Evolutionary conservation across 2,797 vertebrate species (phyloP), one percentile per base, ranked within the genome.

Genomic region (Pseudochirops corinnae): DNA sequence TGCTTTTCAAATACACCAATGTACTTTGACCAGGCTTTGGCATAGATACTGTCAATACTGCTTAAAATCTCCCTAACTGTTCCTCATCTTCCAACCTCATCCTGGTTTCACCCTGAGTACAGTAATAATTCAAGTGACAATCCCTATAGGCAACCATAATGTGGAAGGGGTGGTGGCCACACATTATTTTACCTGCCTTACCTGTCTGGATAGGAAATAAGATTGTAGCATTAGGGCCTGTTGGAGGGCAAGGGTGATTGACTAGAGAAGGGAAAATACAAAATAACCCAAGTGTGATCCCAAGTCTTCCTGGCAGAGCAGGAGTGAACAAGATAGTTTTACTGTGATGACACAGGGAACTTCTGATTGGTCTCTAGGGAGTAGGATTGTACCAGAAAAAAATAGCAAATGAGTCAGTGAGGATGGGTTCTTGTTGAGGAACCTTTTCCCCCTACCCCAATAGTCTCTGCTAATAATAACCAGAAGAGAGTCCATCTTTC

Each of bases 151-250:
- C 29, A 62, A 91, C 91, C 16, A 94, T 0, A 57, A 90, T 90
- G 33, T 90, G 26, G 90, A 94, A 39, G n/a, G 33, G 29, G 56
- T 57, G 0, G 39, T 31, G 29, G 13, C 55, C 62, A 93, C 29
- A 39, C 55, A 92, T 90, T 18, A 5, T 93, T 92, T 90, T 92
- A 55, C 82, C 62, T 92, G 53, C 21, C 21, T 93, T 91, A 55
- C 28, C 57, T 82, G 91, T 94, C 13, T 33, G 56, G 57, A 90
- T 91, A 94, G 91, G 56, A 96, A 94, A 56, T 91, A 94, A 95
- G 93, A 95, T 93, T 92, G 53, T 92, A 90, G 56, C 91, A 33
- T 96, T 56, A 57, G 87, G 52, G 52, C 56, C 58, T 93, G 26
- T 94, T 95, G 91, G 87, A 52, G 46, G 39, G 58, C 93, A 94